Conservation (phyloP, 2,888 invertebrate genomes). For the Andrena marginata region DNA sequence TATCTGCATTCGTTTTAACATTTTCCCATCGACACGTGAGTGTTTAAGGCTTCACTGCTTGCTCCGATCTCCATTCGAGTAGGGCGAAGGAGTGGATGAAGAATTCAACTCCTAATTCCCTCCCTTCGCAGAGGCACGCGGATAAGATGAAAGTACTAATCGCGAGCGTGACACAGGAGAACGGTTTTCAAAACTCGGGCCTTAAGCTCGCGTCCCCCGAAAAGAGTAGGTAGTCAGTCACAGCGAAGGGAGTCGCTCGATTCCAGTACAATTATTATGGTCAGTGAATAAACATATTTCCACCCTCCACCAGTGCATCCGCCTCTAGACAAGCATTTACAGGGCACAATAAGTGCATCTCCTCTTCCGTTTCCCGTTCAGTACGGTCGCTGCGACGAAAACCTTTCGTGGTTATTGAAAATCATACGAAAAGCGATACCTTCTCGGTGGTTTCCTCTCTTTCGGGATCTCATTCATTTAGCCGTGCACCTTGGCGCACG, state of each 20-base stretch:
- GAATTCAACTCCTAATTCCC: too few species aligned
- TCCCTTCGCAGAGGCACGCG: too few species aligned
- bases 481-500: conserved; percentile 41
- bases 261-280: conserved; percentile 14
- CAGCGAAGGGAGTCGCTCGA: conserved; percentile 10
- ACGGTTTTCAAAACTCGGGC: too few species aligned
- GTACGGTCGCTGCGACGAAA: conserved; percentile 33
- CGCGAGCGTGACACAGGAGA: too few species aligned
- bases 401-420: conserved; percentile 57
- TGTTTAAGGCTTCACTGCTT: too few species aligned
- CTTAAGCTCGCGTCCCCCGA: too few species aligned
- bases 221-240: neutral
- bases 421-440: conserved; percentile 56
- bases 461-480: conserved; percentile 17
- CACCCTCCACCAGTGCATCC: conserved; percentile 17
- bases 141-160: too few species aligned
- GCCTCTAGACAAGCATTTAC: conserved; percentile 21
- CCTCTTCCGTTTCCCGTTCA: conserved; percentile 16
- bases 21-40: neutral
- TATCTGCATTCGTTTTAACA: neutral
- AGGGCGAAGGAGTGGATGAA: too few species aligned
- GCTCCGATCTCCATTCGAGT: too few species aligned
- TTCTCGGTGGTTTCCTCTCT: neutral
- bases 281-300: conserved; percentile 7
- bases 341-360: conserved; percentile 52